These are phyloP conservation scores for Cheumatopsyche charites DNA, from an alignment of 1,140 invertebrate genomes.

Conservation along the genomic window DNA sequence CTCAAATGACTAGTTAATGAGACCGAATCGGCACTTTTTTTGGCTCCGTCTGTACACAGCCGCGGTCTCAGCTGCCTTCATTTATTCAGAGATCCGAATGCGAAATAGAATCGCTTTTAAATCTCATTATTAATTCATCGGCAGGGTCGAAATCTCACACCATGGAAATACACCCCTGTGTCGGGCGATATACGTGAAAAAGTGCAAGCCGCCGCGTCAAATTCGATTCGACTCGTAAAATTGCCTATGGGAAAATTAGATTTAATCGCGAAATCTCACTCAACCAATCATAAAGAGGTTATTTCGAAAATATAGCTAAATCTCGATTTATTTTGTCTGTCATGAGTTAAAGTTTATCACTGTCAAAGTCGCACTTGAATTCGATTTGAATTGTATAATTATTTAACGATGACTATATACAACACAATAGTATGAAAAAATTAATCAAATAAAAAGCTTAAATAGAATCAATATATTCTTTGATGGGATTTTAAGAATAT, in stretches of 20 bases:
- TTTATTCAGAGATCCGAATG: conserved; percentile 34
- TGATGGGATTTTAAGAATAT: too few relatives aligned
- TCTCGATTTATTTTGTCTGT: too few relatives aligned
- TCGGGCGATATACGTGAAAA: not conserved
- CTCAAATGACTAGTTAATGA: conserved; percentile 35
- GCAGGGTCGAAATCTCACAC: not conserved
- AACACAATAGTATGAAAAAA: too few relatives aligned
- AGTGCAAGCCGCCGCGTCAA: not conserved
- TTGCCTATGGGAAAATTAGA: conserved; percentile 19
- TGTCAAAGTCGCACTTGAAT: too few relatives aligned
- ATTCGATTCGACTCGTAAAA: conserved; percentile 2
- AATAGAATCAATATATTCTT: too few relatives aligned
- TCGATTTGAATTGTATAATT: too few relatives aligned
- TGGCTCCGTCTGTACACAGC: conserved; percentile 7
- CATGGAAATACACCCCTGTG: too few relatives aligned
- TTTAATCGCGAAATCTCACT: conserved; percentile 8
- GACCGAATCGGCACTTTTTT: conserved; percentile 25
- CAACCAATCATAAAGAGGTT: too few relatives aligned
- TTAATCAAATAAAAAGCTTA: too few relatives aligned
- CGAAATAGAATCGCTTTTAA: conserved; percentile 38
- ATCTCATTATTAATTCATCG: conserved; percentile 34
- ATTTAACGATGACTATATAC: too few relatives aligned
- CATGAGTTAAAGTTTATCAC: too few relatives aligned
- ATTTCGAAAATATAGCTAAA: too few relatives aligned
- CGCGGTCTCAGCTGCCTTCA: conserved; percentile 30